Percentiles rank a stretch among this genome's conserved stretches.
phyloP scores from a whole-genome alignment of 1,140 invertebrate species.

The Drosophila albomicans region DNA sequence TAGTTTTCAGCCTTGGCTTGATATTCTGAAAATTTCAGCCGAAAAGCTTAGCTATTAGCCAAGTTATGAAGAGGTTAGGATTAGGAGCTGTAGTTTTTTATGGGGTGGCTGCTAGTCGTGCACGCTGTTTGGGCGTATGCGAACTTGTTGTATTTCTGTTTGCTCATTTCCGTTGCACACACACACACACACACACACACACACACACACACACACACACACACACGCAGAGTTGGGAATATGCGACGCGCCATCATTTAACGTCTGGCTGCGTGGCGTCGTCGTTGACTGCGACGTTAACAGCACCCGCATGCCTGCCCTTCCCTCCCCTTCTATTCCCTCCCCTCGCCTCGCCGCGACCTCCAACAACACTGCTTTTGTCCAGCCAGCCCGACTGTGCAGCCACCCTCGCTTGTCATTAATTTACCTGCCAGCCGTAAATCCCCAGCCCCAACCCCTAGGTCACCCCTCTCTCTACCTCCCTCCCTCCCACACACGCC shows the following conservation, averaged over 20 bases:
- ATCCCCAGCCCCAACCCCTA: constrained; percentile 7
- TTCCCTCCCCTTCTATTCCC: neutral
- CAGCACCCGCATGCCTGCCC: constrained; percentile 9
- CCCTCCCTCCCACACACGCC: neutral
- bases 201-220: constrained; percentile 34
- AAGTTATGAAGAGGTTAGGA: neutral
- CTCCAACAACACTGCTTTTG: no score
- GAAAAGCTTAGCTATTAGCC: neutral
- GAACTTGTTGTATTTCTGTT: constrained; percentile 62
- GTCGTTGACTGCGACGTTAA: constrained; percentile 35
- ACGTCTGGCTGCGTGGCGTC: constrained; percentile 49
- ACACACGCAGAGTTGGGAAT: constrained; percentile 22
- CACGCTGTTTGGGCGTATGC: neutral
- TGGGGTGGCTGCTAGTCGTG: constrained; percentile 8
- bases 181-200: constrained; percentile 48
- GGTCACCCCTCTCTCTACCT: neutral
- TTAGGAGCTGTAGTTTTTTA: neutral
- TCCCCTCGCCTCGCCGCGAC: neutral
- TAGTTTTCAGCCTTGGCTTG: no score
- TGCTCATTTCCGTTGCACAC: constrained; percentile 71
- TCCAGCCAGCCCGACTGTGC: constrained; percentile 5
- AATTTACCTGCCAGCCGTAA: constrained; percentile 53
- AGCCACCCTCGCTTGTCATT: constrained; percentile 56
- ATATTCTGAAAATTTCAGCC: no score
- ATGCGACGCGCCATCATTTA: constrained; percentile 66